A percentile compares a stretch with the other conserved stretches of the same genome.
Conservation (phyloP, 2,888 invertebrate genomes). For the Lochmaea capreae region DNA sequence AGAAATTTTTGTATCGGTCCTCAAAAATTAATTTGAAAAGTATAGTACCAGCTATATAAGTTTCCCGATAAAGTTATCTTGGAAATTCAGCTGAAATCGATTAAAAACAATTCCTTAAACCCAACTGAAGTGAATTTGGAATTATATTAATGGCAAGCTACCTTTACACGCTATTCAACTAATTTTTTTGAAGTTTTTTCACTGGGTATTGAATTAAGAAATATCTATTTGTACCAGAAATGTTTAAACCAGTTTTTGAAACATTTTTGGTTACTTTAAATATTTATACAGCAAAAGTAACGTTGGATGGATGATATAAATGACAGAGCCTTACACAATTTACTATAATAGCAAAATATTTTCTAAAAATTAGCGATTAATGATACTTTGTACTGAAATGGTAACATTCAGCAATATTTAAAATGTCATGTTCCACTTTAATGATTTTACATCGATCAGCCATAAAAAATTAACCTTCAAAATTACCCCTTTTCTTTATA, state of each 20-base stretch:
- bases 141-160: constrained; percentile 29
- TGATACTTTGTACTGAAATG: not conserved
- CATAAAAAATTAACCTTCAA: not conserved
- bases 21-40: too few species aligned
- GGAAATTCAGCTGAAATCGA: not conserved
- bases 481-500: not conserved
- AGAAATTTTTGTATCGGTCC: too few species aligned
- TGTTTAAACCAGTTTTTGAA: not conserved
- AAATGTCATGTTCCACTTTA: not conserved
- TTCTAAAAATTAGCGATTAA: not conserved
- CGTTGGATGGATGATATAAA: not conserved
- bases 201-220: constrained; percentile 4
- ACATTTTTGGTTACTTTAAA: not conserved
- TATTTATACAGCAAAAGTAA: not conserved
- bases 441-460: not conserved
- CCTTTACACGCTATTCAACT: constrained; percentile 22
- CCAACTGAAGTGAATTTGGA: not conserved
- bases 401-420: not conserved
- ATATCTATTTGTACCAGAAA: not conserved
- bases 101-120: not conserved
- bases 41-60: too few species aligned
- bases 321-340: too few species aligned
- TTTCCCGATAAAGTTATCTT: not conserved
- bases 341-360: not conserved
- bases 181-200: constrained; percentile 2